phyloP scores from a whole-genome alignment of 2,888 invertebrate genomes.

The Netelia virgata region DNA sequence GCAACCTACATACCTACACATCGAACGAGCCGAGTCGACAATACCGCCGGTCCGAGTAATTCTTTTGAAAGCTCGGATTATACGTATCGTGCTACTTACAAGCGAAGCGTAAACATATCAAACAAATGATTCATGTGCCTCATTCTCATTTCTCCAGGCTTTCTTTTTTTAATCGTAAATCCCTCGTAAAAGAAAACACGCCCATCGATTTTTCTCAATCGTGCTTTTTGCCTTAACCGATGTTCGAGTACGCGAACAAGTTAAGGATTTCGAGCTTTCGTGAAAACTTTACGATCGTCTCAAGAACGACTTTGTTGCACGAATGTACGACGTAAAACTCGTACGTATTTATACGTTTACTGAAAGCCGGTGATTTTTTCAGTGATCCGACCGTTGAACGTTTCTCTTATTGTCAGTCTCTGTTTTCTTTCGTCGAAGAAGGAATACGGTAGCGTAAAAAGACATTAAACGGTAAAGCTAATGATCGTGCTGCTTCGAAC shows the following conservation, averaged over 20 bases:
- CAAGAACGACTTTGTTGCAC: too few relatives aligned
- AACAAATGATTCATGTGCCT: not conserved
- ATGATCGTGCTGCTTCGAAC: constrained; percentile 40
- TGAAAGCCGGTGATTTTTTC: not conserved
- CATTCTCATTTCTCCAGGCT: not conserved
- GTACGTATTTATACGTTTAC: too few relatives aligned
- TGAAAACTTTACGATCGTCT: too few relatives aligned
- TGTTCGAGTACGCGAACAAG: too few relatives aligned
- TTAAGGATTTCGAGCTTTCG: too few relatives aligned
- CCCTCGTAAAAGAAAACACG: too few relatives aligned
- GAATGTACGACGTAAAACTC: too few relatives aligned
- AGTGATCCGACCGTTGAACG: not conserved
- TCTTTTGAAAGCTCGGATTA: constrained; percentile 21
- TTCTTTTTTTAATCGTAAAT: too few relatives aligned
- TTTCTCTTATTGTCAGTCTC: not conserved
- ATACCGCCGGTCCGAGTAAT: constrained; percentile 25
- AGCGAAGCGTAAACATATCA: not conserved
- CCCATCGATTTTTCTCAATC: too few relatives aligned
- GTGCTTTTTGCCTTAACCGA: too few relatives aligned
- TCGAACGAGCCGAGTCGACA: constrained; percentile 33
- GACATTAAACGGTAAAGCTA: constrained; percentile 51
- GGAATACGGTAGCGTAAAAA: constrained; percentile 43
- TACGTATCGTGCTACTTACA: not conserved
- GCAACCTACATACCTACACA: constrained; percentile 13
- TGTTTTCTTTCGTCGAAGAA: not conserved